These are phyloP conservation scores for Carapus acus DNA, from an alignment of 2,797 vertebrate species.

Conservation along the genomic window DNA sequence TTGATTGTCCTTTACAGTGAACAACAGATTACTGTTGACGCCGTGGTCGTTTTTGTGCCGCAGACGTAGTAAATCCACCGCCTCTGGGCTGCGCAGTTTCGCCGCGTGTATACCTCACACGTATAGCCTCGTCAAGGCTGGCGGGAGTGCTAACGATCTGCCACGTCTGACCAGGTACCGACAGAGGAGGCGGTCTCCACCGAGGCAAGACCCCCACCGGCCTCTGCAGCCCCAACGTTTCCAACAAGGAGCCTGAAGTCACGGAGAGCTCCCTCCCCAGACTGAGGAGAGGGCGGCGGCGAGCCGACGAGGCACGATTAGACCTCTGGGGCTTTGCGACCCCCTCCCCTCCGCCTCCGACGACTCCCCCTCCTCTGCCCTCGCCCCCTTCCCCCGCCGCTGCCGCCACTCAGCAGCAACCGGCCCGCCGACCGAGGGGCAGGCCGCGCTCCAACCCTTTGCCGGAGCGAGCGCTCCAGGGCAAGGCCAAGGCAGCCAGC, in stretches of 20 bases:
- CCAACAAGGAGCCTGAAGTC: constrained; percentile 49
- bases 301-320: constrained; percentile 76
- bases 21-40: constrained; percentile 7
- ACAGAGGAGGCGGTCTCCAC: constrained; percentile 34
- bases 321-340: constrained; percentile 76
- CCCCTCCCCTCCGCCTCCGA: constrained; percentile 63
- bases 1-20: constrained; percentile 21
- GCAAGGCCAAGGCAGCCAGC: constrained; percentile 64
- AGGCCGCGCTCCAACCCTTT: constrained; percentile 77
- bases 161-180: constrained; percentile 49
- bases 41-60: constrained; percentile 5
- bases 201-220: constrained; percentile 31
- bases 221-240: constrained; percentile 36
- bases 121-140: constrained; percentile 13
- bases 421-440: constrained; percentile 75
- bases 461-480: constrained; percentile 69
- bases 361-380: constrained; percentile 44
- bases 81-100: background rate
- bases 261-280: constrained; percentile 59
- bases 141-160: constrained; percentile 2
- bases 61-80: constrained; percentile 18
- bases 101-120: constrained; percentile 10
- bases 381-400: constrained; percentile 38
- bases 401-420: too few species aligned
- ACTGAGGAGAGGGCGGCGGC: constrained; percentile 73